These are phyloP conservation scores for Protosalanx chinensis DNA, from an alignment of 2,797 vertebrate species.

Conservation along the genomic window DNA sequence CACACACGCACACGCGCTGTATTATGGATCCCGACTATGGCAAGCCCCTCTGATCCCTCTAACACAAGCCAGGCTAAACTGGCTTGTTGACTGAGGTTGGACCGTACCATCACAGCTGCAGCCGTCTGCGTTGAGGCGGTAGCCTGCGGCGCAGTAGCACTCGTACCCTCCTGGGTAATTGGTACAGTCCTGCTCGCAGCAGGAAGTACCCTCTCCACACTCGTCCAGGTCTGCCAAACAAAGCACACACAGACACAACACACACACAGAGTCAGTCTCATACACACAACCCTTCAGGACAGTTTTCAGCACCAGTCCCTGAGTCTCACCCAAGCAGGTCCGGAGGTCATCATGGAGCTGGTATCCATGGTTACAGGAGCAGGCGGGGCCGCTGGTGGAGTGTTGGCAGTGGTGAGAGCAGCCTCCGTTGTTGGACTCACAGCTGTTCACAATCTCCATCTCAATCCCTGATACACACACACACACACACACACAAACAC, in stretches of 20 bases:
- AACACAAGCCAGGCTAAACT: conserved; percentile 20
- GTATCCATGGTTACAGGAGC: conserved; percentile 85
- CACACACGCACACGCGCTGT: conserved; percentile 28
- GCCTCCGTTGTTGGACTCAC: conserved; percentile 83
- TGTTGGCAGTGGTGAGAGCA: conserved; percentile 90
- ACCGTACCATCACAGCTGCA: conserved; percentile 87
- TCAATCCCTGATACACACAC: conserved; percentile 80
- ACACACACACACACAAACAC: conserved; percentile 6
- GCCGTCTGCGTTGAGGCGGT: conserved; percentile 79
- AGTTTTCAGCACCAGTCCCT: too few species aligned
- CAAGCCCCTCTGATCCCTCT: neutral
- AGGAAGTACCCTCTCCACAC: conserved; percentile 76
- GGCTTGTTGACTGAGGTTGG: neutral
- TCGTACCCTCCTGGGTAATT: conserved; percentile 94
- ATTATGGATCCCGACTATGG: too few species aligned
- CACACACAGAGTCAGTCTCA: neutral
- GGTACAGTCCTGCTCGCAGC: conserved; percentile 89
- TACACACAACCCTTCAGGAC: too few species aligned
- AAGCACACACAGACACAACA: conserved; percentile 32
- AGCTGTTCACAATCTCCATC: conserved; percentile 98
- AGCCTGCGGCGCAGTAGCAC: conserved; percentile 88
- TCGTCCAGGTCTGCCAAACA: conserved; percentile 81
- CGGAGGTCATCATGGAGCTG: conserved; percentile 80
- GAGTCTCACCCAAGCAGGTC: conserved; percentile 80
- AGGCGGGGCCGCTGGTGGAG: conserved; percentile 78